Base-by-base conservation (phyloP, 1,140 invertebrate species). In the Halotydeus destructor region DNA sequence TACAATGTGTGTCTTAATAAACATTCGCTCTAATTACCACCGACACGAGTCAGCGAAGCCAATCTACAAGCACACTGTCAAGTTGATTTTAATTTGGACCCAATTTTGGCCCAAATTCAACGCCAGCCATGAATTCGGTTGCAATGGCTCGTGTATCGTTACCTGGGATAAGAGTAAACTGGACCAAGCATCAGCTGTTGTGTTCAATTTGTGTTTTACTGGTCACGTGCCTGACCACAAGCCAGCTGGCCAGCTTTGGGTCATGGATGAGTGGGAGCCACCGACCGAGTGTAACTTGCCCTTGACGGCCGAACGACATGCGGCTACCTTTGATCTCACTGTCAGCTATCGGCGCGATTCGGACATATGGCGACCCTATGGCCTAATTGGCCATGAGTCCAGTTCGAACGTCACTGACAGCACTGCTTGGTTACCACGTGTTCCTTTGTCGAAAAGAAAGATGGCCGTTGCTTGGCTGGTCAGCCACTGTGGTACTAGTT, bases 291-390 rank as follows among this genome's bases (percentile, higher is more conserved):
- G 51, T 22, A 30, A 45, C 19, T 18, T 44, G 18, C 22, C 53
- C 8, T 35, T 39, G 5, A 19, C 31, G 3, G 12, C 37, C 3
- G 25, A 45, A 38, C 41, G 50, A 18, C 23, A 32, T 11, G n/a
- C n/a, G n/a, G n/a, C n/a, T n/a, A n/a, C n/a, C n/a, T 71, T 74
- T 54, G 72, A 75, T 50, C 68, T 66, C 66, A 71, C 70, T 2
- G 59, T 67, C 45, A 71, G 65, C 1, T 72, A 72, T 47, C 57
- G 62, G 43, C 49, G 55, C 11, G 61, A 69, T 53, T 69, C 68
- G 3, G 66, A 69, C 46, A 57, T 70, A 39, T 48, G 49, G 27
- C 46, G 48, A 0, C 57, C 55, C 12, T 60, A 60, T 41, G 57
- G 57, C 6, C 12, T 42, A 49, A 26, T 34, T 38, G 33, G 49